Percentiles rank a stretch among this genome's conserved stretches.
phyloP scores from a whole-genome alignment of 2,888 invertebrate species.

The Cylloceria caligata region DNA sequence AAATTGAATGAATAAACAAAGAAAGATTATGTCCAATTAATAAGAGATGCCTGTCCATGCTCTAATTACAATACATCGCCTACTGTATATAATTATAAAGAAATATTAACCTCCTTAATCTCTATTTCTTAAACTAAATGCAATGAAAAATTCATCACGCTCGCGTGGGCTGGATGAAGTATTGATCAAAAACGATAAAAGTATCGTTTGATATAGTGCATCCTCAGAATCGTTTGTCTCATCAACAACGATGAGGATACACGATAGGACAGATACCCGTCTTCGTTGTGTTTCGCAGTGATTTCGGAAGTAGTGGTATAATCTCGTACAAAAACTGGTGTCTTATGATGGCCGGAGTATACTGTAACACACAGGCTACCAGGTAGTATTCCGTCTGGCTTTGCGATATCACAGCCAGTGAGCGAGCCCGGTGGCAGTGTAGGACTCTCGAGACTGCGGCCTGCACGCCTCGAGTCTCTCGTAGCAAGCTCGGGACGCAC shows the following conservation, averaged over 20 bases:
- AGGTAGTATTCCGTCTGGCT: conserved; percentile 35
- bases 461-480: conserved; percentile 37
- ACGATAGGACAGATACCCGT: not conserved
- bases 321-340: conserved; percentile 49
- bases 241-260: not conserved
- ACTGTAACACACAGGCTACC: not conserved
- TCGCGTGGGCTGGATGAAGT: not conserved
- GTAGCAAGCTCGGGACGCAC: conserved; percentile 72
- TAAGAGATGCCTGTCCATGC: not conserved
- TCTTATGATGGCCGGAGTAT: conserved; percentile 38
- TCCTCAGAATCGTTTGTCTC: not conserved
- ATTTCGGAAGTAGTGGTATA: conserved; percentile 59
- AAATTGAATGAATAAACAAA: not conserved
- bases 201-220: not conserved
- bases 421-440: conserved; percentile 45
- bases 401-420: conserved; percentile 42
- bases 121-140: not conserved
- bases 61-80: not conserved
- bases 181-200: not conserved
- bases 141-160: not conserved
- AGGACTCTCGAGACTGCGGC: conserved; percentile 54
- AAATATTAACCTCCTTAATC: too few relatives aligned
- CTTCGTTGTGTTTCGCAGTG: conserved; percentile 32
- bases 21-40: conserved; percentile 1
- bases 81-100: too few relatives aligned